phyloP scores from a whole-genome alignment of 2,888 invertebrate species.

The Drosophila formosana region DNA sequence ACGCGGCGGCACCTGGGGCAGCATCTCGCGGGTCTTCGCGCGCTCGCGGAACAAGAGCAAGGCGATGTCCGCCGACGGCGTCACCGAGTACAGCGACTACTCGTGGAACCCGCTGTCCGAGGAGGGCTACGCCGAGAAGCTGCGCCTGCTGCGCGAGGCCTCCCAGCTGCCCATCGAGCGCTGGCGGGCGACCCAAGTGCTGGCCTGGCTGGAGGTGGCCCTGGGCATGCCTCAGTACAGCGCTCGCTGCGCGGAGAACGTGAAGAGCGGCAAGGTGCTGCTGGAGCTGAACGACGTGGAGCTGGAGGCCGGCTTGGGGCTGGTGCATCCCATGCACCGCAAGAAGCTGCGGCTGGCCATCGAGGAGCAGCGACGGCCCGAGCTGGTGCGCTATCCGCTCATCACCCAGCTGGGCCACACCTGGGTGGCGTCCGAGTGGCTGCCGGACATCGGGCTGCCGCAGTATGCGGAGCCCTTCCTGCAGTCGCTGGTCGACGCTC shows the following conservation, averaged over 20 bases:
- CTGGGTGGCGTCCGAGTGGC: constrained; percentile 97
- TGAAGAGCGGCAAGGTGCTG: constrained; percentile 97
- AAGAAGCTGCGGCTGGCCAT: constrained; percentile 97
- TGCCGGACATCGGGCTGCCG: constrained; percentile 95
- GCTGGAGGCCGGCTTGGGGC: constrained; percentile 95
- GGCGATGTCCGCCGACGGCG: constrained; percentile 84
- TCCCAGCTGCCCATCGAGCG: constrained; percentile 93
- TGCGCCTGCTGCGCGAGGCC: constrained; percentile 90
- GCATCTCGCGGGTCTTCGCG: constrained; percentile 95
- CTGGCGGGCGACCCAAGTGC: constrained; percentile 96
- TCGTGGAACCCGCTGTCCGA: constrained; percentile 85
- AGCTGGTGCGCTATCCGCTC: constrained; percentile 93
- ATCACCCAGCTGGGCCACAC: constrained; percentile 95
- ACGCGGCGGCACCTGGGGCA: constrained; percentile 94
- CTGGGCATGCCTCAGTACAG: constrained; percentile 98
- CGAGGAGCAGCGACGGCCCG: constrained; percentile 95
- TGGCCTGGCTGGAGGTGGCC: constrained; percentile 97
- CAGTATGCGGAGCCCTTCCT: constrained; percentile 96
- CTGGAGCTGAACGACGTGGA: constrained; percentile 96
- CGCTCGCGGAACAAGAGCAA: constrained; percentile 93
- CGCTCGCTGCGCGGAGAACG: constrained; percentile 94
- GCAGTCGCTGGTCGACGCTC: constrained; percentile 95
- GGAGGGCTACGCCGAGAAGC: constrained; percentile 84
- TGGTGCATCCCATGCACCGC: constrained; percentile 96
- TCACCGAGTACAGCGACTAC: constrained; percentile 86